Evolutionary conservation across 2,888 invertebrate species (phyloP).

Genomic region (Nomada hirtipes): DNA sequence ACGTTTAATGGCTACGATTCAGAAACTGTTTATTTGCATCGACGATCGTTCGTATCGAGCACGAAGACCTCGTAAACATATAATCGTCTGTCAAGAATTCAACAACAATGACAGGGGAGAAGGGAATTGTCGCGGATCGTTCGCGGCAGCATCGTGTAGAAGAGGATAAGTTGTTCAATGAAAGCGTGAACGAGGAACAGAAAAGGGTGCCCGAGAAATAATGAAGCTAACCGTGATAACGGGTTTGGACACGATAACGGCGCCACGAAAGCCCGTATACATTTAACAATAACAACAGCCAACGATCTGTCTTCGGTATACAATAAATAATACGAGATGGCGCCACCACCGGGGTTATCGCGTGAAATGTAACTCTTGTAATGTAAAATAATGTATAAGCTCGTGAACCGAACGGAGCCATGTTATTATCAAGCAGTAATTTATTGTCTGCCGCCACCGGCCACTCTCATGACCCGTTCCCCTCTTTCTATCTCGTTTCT

Average conservation of each 20-base stretch:
- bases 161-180: constrained; percentile 17
- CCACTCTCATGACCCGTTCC: constrained; percentile 57
- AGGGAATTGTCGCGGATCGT: constrained; percentile 20
- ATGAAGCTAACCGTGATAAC: constrained; percentile 55
- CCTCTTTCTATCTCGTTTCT: constrained; percentile 34
- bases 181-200: constrained; percentile 18
- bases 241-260: constrained; percentile 59
- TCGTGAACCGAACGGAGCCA: constrained; percentile 61
- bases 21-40: constrained; percentile 9
- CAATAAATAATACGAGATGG: constrained; percentile 76
- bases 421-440: constrained; percentile 69
- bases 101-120: constrained; percentile 19
- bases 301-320: constrained; percentile 52
- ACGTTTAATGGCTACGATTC: not conserved
- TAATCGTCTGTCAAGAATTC: constrained; percentile 8
- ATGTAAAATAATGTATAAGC: constrained; percentile 71
- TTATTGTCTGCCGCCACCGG: constrained; percentile 66
- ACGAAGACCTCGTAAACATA: constrained; percentile 20
- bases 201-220: constrained; percentile 34
- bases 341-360: constrained; percentile 80
- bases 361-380: constrained; percentile 73
- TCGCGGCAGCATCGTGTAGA: not conserved
- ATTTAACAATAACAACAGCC: constrained; percentile 68
- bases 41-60: not conserved
- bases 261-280: constrained; percentile 41